phyloP scores from a whole-genome alignment of 2,888 invertebrate genomes.

The Mechanitis mazaeus region DNA sequence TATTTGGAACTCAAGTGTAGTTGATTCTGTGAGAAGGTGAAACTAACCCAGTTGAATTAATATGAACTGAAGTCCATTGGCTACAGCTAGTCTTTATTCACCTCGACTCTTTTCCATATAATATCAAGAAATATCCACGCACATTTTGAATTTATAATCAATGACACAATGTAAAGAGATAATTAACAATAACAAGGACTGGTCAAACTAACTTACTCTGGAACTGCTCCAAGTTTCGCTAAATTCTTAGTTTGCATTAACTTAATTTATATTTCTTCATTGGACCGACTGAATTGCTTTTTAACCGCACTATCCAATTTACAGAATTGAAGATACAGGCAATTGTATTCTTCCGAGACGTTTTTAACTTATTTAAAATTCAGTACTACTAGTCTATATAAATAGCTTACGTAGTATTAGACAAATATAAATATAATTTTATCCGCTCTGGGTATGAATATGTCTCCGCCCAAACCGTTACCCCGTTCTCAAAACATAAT shows the following conservation, averaged over 20 bases:
- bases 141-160: neutral
- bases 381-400: too few species aligned
- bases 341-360: constrained; percentile 1
- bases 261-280: constrained; percentile 8
- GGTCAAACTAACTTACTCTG: constrained; percentile 2
- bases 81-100: too few species aligned
- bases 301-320: constrained; percentile 5
- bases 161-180: neutral
- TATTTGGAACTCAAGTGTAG: too few species aligned
- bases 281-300: constrained; percentile 7
- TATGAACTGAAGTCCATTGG: too few species aligned
- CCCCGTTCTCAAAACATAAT: constrained; percentile 47
- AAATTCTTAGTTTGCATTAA: constrained; percentile 7
- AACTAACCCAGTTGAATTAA: too few species aligned
- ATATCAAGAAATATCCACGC: too few species aligned
- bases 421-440: neutral
- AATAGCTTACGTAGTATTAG: neutral
- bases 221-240: constrained; percentile 4
- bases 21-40: too few species aligned
- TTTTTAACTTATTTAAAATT: constrained; percentile 1
- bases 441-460: constrained; percentile 27
- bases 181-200: neutral
- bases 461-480: constrained; percentile 19
- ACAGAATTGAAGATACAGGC: neutral
- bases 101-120: too few species aligned